Conservation (phyloP, 2,797 vertebrate genomes). For the Cuniculus paca region DNA sequence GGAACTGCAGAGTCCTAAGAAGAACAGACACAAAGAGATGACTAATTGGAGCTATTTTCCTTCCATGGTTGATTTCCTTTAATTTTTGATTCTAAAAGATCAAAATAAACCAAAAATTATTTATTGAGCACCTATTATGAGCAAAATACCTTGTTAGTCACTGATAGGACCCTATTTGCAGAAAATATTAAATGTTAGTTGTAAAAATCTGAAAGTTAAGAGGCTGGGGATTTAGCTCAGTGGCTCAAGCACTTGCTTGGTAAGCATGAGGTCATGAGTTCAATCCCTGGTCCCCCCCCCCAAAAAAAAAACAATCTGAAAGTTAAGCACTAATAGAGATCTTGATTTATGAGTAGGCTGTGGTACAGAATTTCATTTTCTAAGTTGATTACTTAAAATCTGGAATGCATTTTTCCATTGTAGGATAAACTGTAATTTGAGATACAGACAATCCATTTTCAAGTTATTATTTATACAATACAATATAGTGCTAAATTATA, state of each 20-base stretch:
- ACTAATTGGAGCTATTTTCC: background rate
- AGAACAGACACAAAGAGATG: background rate
- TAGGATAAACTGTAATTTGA: slow-evolving; percentile 64
- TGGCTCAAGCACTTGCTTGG: no score
- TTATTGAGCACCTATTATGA: background rate
- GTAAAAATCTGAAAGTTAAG: slow-evolving; percentile 5
- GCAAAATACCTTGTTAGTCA: background rate
- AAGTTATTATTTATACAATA: slow-evolving; percentile 59
- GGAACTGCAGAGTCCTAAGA: background rate
- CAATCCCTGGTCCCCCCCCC: no score
- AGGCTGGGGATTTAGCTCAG: no score
- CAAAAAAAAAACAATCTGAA: no score
- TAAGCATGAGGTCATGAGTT: no score
- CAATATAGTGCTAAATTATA: slow-evolving; percentile 41
- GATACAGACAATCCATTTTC: slow-evolving; percentile 55
- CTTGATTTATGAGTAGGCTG: slow-evolving; percentile 57
- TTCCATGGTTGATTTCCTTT: background rate
- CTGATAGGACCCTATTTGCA: background rate
- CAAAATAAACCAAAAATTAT: background rate
- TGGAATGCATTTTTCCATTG: slow-evolving; percentile 51
- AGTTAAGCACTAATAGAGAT: background rate
- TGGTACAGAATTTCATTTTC: slow-evolving; percentile 46
- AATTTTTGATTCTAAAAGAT: background rate
- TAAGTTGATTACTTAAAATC: slow-evolving; percentile 66
- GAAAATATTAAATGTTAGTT: slow-evolving; percentile 43